Evolutionary conservation across 2,888 invertebrate species (phyloP).

Genomic region (Pteria penguin): DNA sequence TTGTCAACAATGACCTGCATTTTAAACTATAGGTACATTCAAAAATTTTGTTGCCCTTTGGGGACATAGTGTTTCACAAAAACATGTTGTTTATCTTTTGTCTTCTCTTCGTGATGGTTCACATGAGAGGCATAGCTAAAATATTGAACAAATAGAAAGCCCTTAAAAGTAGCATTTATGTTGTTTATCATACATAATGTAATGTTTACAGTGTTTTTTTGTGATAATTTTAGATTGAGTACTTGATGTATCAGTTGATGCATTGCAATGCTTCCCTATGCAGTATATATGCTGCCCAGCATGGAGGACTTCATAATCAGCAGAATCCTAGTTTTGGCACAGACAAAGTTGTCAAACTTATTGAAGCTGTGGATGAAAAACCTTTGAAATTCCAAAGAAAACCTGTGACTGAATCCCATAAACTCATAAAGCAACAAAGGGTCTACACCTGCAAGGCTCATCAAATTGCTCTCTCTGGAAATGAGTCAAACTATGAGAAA

Average conservation of each 20-base stretch:
- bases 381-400: slow-evolving; percentile 31
- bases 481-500: slow-evolving; percentile 13
- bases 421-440: slow-evolving; percentile 33
- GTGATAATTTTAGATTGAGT: slow-evolving; percentile 58
- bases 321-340: slow-evolving; percentile 47
- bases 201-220: too few relatives aligned
- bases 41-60: too few relatives aligned
- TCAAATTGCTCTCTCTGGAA: slow-evolving; percentile 39
- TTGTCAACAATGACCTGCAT: too few relatives aligned
- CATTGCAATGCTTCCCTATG: slow-evolving; percentile 64
- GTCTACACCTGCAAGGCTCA: slow-evolving; percentile 57
- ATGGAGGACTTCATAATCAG: slow-evolving; percentile 61
- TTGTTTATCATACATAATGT: too few relatives aligned
- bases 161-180: too few relatives aligned
- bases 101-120: too few relatives aligned
- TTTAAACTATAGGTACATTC: too few relatives aligned
- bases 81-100: too few relatives aligned
- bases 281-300: slow-evolving; percentile 62
- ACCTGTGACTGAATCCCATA: slow-evolving; percentile 40
- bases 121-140: too few relatives aligned
- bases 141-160: too few relatives aligned
- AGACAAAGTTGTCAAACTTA: slow-evolving; percentile 42
- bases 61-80: too few relatives aligned
- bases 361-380: slow-evolving; percentile 44
- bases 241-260: slow-evolving; percentile 50